phyloP scores from a whole-genome alignment of 2,797 vertebrate species.

The Pangasius macronema region DNA sequence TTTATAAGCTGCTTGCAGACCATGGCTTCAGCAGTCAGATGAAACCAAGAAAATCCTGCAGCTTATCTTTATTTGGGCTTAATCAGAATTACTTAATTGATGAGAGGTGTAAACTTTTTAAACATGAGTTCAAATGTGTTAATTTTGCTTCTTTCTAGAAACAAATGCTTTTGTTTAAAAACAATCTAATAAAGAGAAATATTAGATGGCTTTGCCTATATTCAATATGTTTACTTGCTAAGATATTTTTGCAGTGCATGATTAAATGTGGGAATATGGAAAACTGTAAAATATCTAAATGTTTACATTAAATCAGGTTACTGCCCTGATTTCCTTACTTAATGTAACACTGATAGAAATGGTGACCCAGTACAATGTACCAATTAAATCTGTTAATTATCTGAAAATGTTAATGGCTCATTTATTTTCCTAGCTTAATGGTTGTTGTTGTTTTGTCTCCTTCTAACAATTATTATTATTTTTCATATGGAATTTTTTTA shows the following conservation, averaged over 20 bases:
- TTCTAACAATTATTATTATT: not conserved
- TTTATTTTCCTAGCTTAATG: not conserved
- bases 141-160: not conserved
- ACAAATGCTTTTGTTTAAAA: not conserved
- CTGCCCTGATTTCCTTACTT: not conserved
- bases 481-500: slow-evolving; percentile 58
- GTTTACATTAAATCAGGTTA: not conserved
- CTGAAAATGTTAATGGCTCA: not conserved
- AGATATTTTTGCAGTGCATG: not conserved
- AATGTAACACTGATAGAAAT: not conserved
- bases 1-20: no score
- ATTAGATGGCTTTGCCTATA: not conserved
- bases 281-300: not conserved
- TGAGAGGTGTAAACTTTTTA: not conserved
- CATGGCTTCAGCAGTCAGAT: no score
- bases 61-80: no score
- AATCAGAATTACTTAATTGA: not conserved
- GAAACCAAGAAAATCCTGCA: no score
- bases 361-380: not conserved
- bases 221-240: not conserved
- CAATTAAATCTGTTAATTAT: not conserved
- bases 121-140: not conserved
- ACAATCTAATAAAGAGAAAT: not conserved
- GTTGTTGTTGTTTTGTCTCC: not conserved
- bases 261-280: not conserved